Evolutionary conservation across 2,797 vertebrate species (phyloP).

Genomic region (Siniperca obscura): DNA sequence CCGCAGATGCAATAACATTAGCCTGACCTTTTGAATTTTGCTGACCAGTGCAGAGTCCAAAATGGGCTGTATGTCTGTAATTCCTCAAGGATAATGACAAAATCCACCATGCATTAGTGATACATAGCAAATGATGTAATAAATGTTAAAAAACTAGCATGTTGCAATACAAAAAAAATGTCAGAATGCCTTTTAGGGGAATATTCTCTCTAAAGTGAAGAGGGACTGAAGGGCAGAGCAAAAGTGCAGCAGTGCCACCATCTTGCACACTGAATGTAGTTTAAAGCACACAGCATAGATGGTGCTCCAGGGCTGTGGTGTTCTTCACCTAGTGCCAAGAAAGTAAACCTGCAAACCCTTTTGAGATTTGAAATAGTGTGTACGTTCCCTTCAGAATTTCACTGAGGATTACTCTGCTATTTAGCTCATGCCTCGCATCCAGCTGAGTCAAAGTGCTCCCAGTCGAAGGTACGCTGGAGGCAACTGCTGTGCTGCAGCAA

Average conservation of each 20-base stretch:
- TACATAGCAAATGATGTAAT: slow-evolving; percentile 16
- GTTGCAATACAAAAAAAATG: slow-evolving; percentile 10
- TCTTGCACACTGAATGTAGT: slow-evolving; percentile 23
- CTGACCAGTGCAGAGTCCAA: slow-evolving; percentile 50
- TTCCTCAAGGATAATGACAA: slow-evolving; percentile 53
- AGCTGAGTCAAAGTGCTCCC: slow-evolving; percentile 67
- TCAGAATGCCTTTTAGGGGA: slow-evolving; percentile 6
- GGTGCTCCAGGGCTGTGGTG: slow-evolving; percentile 49
- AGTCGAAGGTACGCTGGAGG: slow-evolving; percentile 69
- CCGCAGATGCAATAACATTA: slow-evolving; percentile 61
- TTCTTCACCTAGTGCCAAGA: slow-evolving; percentile 65
- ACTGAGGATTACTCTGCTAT: slow-evolving; percentile 67
- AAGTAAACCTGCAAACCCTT: slow-evolving; percentile 67
- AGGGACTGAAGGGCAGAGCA: slow-evolving; percentile 27
- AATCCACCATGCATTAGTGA: slow-evolving; percentile 27
- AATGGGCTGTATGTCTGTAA: slow-evolving; percentile 50
- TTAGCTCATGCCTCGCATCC: slow-evolving; percentile 73
- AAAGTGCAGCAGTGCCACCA: slow-evolving; percentile 11
- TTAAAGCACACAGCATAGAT: slow-evolving; percentile 50
- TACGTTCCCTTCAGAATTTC: slow-evolving; percentile 58
- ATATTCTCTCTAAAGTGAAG: slow-evolving; percentile 24
- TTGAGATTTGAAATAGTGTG: slow-evolving; percentile 64
- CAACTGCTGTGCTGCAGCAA: slow-evolving; percentile 49
- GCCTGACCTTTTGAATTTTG: slow-evolving; percentile 74
- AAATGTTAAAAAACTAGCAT: slow-evolving; percentile 30